Evolutionary conservation across 2,797 vertebrate genomes (phyloP).

Genomic region (Chelidonichthys spinosus): DNA sequence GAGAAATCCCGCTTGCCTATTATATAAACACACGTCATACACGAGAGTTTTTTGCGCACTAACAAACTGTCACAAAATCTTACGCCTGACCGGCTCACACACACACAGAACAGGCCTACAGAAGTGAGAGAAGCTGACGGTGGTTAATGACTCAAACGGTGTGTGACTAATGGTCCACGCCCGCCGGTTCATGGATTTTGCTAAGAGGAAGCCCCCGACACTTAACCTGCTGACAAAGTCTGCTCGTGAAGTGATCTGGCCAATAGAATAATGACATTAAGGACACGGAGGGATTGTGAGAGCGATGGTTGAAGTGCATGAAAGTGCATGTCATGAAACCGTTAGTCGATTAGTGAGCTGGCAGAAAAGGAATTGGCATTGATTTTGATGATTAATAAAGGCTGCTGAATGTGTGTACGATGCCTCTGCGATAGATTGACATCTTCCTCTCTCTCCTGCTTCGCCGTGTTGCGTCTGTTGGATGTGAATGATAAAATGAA

Average conservation of each 20-base stretch:
- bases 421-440: not conserved
- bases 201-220: conserved; percentile 9
- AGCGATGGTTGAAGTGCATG: not conserved
- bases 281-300: not conserved
- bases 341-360: not conserved
- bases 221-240: conserved; percentile 31
- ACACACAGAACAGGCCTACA: not conserved
- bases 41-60: not conserved
- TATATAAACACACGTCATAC: not conserved
- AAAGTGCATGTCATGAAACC: not conserved
- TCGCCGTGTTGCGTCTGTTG: not conserved
- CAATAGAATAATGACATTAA: not conserved
- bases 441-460: not conserved
- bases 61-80: conserved; percentile 36
- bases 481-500: not conserved
- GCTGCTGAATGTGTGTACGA: no score
- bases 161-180: conserved; percentile 52
- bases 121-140: conserved; percentile 38
- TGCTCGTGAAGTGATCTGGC: not conserved
- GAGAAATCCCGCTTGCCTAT: not conserved
- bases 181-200: conserved; percentile 26
- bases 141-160: conserved; percentile 54
- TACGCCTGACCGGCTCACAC: conserved; percentile 16
- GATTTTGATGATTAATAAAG: not conserved
- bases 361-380: not conserved